phyloP scores from a whole-genome alignment of 2,113 vertebrate genomes.

The Felis chaus region DNA sequence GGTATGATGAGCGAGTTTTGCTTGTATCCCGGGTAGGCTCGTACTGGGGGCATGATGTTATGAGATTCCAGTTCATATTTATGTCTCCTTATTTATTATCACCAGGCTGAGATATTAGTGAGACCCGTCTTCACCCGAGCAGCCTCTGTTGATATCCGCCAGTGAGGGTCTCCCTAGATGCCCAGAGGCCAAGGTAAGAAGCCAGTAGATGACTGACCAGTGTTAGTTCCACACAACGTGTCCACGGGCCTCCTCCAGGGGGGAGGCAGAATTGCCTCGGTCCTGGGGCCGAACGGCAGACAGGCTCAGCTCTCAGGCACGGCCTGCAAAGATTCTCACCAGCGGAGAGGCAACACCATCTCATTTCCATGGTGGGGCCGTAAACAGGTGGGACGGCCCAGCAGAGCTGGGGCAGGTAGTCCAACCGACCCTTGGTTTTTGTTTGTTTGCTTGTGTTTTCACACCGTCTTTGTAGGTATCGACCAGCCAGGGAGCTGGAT shows the following conservation, averaged over 20 bases:
- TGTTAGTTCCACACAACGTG: not conserved
- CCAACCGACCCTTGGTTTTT: not conserved
- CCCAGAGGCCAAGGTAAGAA: not conserved
- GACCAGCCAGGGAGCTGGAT: not conserved
- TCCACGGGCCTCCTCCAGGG: not conserved
- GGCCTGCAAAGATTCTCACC: not conserved
- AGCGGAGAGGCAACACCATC: not conserved
- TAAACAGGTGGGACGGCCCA: not conserved
- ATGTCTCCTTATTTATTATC: not conserved
- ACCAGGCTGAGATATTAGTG: not conserved
- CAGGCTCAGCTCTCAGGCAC: not conserved
- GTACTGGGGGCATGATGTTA: not conserved
- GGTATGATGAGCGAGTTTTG: not conserved
- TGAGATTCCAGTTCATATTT: not conserved
- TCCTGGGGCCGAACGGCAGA: not conserved
- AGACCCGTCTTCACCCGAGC: not conserved
- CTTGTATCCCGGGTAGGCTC: not conserved
- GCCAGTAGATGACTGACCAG: not conserved
- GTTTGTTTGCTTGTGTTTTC: not conserved
- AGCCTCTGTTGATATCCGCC: not conserved
- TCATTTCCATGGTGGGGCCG: not conserved
- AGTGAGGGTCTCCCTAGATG: not conserved
- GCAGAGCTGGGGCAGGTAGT: not conserved
- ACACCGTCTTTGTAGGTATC: not conserved
- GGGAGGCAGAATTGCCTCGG: not conserved